phyloP scores from a whole-genome alignment of 2,888 invertebrate species.

The Nomada ruficornis region DNA sequence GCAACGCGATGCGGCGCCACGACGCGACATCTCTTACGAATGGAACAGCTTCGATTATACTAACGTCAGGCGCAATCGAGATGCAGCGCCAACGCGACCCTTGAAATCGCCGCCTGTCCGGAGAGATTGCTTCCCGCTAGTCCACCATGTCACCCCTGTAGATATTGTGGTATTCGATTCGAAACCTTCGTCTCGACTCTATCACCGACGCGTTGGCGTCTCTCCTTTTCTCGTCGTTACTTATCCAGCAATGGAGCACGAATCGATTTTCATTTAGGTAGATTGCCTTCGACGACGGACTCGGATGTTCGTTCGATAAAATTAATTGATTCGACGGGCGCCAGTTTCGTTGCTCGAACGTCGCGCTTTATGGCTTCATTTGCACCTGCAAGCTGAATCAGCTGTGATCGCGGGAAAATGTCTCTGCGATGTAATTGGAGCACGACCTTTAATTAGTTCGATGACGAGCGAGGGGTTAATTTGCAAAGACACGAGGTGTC shows the following conservation, averaged over 20 bases:
- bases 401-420: not conserved
- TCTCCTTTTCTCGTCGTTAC: constrained; percentile 42
- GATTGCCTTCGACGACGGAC: constrained; percentile 54
- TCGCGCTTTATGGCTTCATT: constrained; percentile 24
- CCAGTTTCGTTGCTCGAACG: constrained; percentile 30
- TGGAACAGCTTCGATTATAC: constrained; percentile 56
- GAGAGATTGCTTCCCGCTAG: constrained; percentile 65
- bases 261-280: constrained; percentile 71
- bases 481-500: not conserved
- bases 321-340: constrained; percentile 68
- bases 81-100: constrained; percentile 39
- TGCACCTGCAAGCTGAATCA: not conserved
- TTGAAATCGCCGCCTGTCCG: constrained; percentile 59
- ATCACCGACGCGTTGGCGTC: not conserved
- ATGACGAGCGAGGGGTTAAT: not conserved
- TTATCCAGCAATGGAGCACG: constrained; percentile 67
- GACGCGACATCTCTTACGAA: constrained; percentile 46
- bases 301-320: constrained; percentile 62
- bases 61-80: constrained; percentile 64
- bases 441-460: too few species aligned
- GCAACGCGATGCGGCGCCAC: not conserved
- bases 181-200: constrained; percentile 43
- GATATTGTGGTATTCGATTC: constrained; percentile 67
- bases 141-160: constrained; percentile 69
- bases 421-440: too few species aligned